Percentiles rank a stretch among this genome's conserved stretches.
Conservation (phyloP, 2,113 vertebrate species). For the Pygathrix nemaeus region DNA sequence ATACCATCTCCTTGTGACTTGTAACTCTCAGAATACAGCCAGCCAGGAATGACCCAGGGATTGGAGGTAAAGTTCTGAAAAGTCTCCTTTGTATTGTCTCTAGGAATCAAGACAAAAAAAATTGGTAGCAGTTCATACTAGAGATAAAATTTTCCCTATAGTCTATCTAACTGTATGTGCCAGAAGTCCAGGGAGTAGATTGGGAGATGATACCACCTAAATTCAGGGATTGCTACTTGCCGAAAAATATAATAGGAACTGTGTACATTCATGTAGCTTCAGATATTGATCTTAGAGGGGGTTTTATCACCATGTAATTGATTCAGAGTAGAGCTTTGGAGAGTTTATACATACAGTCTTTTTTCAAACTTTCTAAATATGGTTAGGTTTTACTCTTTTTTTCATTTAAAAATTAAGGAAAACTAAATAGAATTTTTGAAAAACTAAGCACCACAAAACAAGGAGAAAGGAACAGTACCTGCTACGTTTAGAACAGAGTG, state of each 20-base stretch:
- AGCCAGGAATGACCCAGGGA: neutral
- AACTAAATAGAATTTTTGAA: neutral
- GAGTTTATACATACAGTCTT: neutral
- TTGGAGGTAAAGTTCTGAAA: neutral
- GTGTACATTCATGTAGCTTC: neutral
- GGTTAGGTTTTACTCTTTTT: neutral
- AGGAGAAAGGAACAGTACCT: neutral
- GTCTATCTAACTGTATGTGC: neutral
- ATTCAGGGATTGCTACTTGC: neutral
- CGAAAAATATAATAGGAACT: neutral
- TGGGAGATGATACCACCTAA: neutral
- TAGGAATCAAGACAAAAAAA: neutral
- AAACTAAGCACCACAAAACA: neutral
- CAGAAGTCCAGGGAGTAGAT: neutral
- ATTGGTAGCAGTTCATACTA: neutral
- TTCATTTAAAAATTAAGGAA: neutral
- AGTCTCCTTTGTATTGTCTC: neutral
- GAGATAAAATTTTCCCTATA: neutral
- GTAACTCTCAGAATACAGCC: neutral
- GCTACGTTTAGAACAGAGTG: neutral
- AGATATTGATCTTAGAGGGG: neutral
- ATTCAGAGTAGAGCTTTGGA: neutral
- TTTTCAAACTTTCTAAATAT: neutral
- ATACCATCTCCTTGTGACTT: neutral
- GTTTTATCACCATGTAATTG: neutral